Conservation (phyloP, 2,797 vertebrate genomes). For the Australoheros facetus region DNA sequence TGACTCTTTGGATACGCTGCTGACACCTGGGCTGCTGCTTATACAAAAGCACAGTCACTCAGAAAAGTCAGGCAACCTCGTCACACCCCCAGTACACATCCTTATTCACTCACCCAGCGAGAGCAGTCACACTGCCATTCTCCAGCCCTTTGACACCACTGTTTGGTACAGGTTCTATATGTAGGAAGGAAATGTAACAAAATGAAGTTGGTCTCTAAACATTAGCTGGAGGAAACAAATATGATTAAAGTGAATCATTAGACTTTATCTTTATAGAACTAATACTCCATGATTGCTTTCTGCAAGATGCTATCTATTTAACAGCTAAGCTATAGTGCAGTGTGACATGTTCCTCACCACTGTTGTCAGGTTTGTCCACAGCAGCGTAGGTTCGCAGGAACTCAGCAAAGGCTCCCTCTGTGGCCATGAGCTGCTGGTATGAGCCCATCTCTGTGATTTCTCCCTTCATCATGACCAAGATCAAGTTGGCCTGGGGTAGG, state of each 20-base stretch:
- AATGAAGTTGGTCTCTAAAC: background rate
- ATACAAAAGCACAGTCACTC: background rate
- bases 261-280: background rate
- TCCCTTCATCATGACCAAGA: conserved; percentile 92
- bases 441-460: conserved; percentile 94
- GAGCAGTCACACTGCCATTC: conserved; percentile 77
- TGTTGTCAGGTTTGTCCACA: conserved; percentile 75
- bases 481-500: conserved; percentile 87
- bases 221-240: background rate
- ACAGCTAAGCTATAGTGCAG: background rate
- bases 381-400: conserved; percentile 87
- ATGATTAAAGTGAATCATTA: background rate
- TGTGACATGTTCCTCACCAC: conserved; percentile 69
- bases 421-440: conserved; percentile 88
- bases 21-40: conserved; percentile 32
- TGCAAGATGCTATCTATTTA: background rate
- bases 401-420: conserved; percentile 89
- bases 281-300: background rate
- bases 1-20: conserved; percentile 48
- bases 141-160: conserved; percentile 80
- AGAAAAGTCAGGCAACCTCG: background rate
- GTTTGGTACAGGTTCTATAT: conserved; percentile 62
- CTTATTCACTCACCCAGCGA: conserved; percentile 61
- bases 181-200: background rate
- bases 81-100: background rate